Evolutionary conservation across 2,113 vertebrate species (phyloP).

Genomic region (Lepidothrix coronata): DNA sequence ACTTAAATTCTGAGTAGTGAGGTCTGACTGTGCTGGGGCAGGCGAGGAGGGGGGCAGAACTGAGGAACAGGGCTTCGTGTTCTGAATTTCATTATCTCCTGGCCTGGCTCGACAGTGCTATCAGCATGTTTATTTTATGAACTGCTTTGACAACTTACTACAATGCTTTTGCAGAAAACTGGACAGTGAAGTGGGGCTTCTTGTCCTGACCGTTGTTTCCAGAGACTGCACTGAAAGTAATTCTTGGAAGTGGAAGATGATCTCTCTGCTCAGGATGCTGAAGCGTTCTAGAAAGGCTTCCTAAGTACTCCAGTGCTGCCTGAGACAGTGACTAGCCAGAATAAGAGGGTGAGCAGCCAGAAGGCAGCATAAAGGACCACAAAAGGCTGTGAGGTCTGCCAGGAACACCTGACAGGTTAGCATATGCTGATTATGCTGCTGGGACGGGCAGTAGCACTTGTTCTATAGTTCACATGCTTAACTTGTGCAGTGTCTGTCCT

Average conservation of each 20-base stretch:
- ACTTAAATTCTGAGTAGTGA: background rate
- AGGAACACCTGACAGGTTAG: background rate
- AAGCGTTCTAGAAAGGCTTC: background rate
- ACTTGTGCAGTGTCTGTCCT: background rate
- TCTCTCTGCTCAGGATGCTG: background rate
- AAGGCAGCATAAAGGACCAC: background rate
- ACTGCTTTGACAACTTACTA: background rate
- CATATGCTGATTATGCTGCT: background rate
- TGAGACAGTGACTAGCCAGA: background rate
- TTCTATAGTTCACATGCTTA: background rate
- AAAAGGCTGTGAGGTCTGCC: background rate
- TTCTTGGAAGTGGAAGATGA: background rate
- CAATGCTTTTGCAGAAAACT: background rate
- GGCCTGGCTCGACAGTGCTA: background rate
- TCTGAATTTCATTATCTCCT: background rate
- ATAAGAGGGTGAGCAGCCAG: background rate
- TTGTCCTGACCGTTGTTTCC: background rate
- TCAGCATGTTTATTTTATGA: background rate
- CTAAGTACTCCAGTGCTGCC: background rate
- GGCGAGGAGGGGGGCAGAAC: background rate
- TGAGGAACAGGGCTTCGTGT: background rate
- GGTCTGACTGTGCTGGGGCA: background rate
- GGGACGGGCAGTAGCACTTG: background rate
- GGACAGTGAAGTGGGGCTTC: background rate
- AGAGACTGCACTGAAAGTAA: background rate